These are phyloP conservation scores for Gari tellinella DNA, from an alignment of 2,888 invertebrate genomes.

Conservation along the genomic window DNA sequence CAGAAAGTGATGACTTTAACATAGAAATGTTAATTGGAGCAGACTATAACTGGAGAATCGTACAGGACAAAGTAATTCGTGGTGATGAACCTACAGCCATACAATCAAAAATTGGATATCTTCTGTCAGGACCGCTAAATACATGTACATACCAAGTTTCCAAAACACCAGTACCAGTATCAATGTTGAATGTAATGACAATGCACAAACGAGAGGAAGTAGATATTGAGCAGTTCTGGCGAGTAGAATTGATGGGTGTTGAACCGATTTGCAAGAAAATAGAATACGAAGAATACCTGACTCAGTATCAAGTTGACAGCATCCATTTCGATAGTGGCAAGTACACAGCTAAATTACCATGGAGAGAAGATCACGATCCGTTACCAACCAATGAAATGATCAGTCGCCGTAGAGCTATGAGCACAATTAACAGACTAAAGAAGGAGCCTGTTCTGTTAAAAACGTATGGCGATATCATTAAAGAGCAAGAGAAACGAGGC, in stretches of 20 bases:
- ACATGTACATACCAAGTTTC: neutral
- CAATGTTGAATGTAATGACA: conserved; percentile 14
- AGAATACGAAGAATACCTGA: conserved; percentile 2
- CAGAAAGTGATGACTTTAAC: neutral
- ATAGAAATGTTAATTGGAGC: conserved; percentile 22
- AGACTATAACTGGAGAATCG: conserved; percentile 34
- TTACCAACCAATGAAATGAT: conserved; percentile 20
- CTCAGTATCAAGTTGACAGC: neutral
- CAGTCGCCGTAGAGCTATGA: conserved; percentile 11
- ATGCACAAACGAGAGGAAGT: conserved; percentile 4
- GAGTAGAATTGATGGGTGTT: conserved; percentile 11
- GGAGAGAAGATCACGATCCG: conserved; percentile 13
- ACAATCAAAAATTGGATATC: conserved; percentile 34
- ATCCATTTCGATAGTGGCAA: conserved; percentile 15
- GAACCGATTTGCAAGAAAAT: neutral
- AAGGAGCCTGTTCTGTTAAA: conserved; percentile 16
- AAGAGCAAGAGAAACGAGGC: neutral
- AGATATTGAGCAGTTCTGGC: conserved; percentile 7
- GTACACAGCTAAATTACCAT: conserved; percentile 29
- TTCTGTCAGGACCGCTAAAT: conserved; percentile 18
- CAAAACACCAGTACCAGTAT: neutral
- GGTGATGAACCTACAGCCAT: conserved; percentile 35
- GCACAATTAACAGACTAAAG: conserved; percentile 10
- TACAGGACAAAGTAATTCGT: conserved; percentile 13
- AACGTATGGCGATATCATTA: conserved; percentile 17